phyloP scores from a whole-genome alignment of 2,888 invertebrate species.

The Mythimna impura region DNA sequence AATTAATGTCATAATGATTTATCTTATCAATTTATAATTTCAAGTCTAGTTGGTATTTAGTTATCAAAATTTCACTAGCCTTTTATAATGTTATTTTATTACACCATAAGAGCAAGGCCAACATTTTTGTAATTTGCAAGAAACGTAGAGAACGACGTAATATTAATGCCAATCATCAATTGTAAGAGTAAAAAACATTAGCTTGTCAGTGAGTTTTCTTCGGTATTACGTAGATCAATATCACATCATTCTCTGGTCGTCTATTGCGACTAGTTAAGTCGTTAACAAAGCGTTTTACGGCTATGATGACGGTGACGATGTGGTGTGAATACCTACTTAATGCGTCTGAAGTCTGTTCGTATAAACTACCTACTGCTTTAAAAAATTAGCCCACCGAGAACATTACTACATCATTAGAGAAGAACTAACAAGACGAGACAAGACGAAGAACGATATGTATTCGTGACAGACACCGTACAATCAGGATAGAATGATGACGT shows the following conservation, averaged over 20 bases:
- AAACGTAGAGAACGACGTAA: constrained; percentile 65
- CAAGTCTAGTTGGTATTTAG: constrained; percentile 87
- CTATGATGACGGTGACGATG: constrained; percentile 58
- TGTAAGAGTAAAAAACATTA: constrained; percentile 13
- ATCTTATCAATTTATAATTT: constrained; percentile 84
- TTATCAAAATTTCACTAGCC: constrained; percentile 91
- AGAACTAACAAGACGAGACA: constrained; percentile 78
- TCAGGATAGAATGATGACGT: constrained; percentile 60
- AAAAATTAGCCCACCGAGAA: constrained; percentile 72
- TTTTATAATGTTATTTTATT: constrained; percentile 87
- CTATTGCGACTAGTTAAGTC: constrained; percentile 65
- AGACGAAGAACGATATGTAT: constrained; percentile 87
- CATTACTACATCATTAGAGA: constrained; percentile 71
- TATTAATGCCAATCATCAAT: constrained; percentile 61
- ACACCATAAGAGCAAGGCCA: constrained; percentile 87
- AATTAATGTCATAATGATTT: constrained; percentile 75
- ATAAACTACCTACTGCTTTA: constrained; percentile 67
- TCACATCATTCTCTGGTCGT: constrained; percentile 67
- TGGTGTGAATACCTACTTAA: constrained; percentile 60
- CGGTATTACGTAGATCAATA: constrained; percentile 51
- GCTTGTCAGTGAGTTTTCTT: constrained; percentile 11
- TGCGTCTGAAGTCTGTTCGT: constrained; percentile 46
- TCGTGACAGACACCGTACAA: constrained; percentile 77
- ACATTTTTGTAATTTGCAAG: constrained; percentile 79
- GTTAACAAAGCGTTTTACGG: constrained; percentile 65